Base-by-base conservation (phyloP, 1,140 invertebrate genomes). In the Radopholus similis region DNA sequence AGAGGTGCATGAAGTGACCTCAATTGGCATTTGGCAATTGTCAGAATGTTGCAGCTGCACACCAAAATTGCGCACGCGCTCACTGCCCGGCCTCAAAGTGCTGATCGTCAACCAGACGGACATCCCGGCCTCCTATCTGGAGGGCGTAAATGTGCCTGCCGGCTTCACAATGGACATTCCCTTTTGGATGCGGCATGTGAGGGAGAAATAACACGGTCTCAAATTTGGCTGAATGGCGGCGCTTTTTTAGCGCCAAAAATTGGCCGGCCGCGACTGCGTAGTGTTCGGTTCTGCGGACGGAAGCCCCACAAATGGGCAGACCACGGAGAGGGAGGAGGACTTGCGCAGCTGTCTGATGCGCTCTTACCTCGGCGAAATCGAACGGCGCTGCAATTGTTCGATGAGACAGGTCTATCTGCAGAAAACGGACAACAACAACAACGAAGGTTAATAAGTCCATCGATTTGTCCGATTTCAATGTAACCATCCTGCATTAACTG, bases 81-180 rank as follows among this genome's bases (percentile, higher is more conserved):
- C 53, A 32, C 53, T 81, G 38, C 81, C 79, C 13, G 79, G 79
- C 13, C 18, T 78, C 1, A 82, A 80, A 63, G 76, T 81, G 54
- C 54, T 81, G 11, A 82, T 81, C 65, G 81, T 76, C 63, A 81
- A 81, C 62, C 79, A 81, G 62, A 82, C 80, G n/a, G 76, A 82
- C 62, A 56, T 79, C 34, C 68, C 79, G 11, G 53, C 70, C 18
- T 80, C 70, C n/a, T 66, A 57, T 38, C 30, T 70, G 37, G 78
- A 81, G 55, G 79, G 79, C 28, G 80, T 81, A 9, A 81, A 81
- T 63, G 74, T 82, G 9, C 79, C 79, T 51, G 66, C 79, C 34
- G 79, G 79, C 0, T 82, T 73, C 56, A 72, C 79, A 2, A 81
- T 78, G 78, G 79, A 82, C 59, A 79, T 81, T 65, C 79, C 79